These are phyloP conservation scores for Drosophila antonietae DNA, from an alignment of 2,888 invertebrate species.

Conservation along the genomic window DNA sequence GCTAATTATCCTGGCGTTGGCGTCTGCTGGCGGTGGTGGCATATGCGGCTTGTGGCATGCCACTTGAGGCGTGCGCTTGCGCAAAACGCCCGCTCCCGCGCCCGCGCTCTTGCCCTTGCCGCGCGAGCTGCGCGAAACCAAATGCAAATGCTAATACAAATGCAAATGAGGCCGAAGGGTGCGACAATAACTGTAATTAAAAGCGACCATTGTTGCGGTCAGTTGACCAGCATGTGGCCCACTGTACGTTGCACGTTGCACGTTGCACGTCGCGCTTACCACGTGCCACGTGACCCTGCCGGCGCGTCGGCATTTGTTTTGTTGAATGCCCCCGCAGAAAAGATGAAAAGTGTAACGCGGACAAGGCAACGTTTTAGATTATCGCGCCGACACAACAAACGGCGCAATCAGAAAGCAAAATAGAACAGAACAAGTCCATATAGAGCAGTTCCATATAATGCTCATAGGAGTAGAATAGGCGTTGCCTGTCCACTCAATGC, in stretches of 20 bases:
- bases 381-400: constrained; percentile 32
- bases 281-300: constrained; percentile 24
- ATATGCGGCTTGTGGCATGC: constrained; percentile 36
- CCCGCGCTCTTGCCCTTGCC: too few relatives aligned
- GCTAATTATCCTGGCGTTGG: constrained; percentile 50
- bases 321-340: constrained; percentile 54
- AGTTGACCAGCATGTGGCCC: constrained; percentile 60
- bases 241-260: constrained; percentile 33
- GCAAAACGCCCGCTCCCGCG: constrained; percentile 40
- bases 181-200: constrained; percentile 79
- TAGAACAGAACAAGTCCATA: neutral
- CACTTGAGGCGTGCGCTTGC: constrained; percentile 28
- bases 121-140: constrained; percentile 1
- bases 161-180: constrained; percentile 73
- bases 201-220: constrained; percentile 77
- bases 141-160: constrained; percentile 58
- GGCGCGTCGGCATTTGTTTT: constrained; percentile 62
- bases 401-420: constrained; percentile 27
- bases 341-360: constrained; percentile 56
- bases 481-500: constrained; percentile 70
- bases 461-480: constrained; percentile 37
- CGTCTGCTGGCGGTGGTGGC: constrained; percentile 26
- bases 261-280: constrained; percentile 7
- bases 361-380: constrained; percentile 69
- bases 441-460: neutral